phyloP scores from a whole-genome alignment of 2,797 vertebrate species.

The Percopsis omiscomaycus region DNA sequence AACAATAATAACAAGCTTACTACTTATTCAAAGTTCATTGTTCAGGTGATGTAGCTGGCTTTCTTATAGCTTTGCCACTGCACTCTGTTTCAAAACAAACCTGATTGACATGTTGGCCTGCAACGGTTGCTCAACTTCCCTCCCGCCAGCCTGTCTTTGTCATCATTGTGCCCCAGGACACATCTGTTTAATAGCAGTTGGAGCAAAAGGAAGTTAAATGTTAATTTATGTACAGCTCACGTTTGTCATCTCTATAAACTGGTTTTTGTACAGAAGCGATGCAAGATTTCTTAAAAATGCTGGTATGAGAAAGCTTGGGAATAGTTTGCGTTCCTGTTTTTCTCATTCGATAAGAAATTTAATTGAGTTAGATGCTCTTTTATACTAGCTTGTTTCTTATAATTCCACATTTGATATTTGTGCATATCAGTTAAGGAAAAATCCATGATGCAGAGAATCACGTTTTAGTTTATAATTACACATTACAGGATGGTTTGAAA shows the following conservation, averaged over 20 bases:
- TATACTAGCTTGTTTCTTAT: too few relatives aligned
- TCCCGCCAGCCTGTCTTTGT: slow-evolving; percentile 40
- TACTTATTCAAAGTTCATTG: slow-evolving; percentile 21
- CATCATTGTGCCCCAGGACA: slow-evolving; percentile 56
- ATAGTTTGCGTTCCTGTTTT: slow-evolving; percentile 2
- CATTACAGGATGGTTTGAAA: too few relatives aligned
- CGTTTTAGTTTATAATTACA: too few relatives aligned
- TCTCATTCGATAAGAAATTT: not conserved
- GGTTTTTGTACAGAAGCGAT: slow-evolving; percentile 5
- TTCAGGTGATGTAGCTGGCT: slow-evolving; percentile 13
- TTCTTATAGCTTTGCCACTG: slow-evolving; percentile 38
- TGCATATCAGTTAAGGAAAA: too few relatives aligned
- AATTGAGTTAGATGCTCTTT: too few relatives aligned
- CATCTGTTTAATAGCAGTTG: slow-evolving; percentile 42
- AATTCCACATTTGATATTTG: too few relatives aligned
- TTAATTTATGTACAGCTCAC: slow-evolving; percentile 16
- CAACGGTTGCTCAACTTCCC: slow-evolving; percentile 59
- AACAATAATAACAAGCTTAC: too few relatives aligned
- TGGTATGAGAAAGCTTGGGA: slow-evolving; percentile 1
- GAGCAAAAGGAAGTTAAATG: slow-evolving; percentile 19
- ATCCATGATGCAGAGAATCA: too few relatives aligned
- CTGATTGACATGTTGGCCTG: slow-evolving; percentile 56
- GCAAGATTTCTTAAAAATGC: slow-evolving; percentile 7
- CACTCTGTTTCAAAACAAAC: slow-evolving; percentile 65
- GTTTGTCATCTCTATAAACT: slow-evolving; percentile 25